Evolutionary conservation across 2,797 vertebrate genomes (phyloP).

Genomic region (Odontamblyopus rebecca): DNA sequence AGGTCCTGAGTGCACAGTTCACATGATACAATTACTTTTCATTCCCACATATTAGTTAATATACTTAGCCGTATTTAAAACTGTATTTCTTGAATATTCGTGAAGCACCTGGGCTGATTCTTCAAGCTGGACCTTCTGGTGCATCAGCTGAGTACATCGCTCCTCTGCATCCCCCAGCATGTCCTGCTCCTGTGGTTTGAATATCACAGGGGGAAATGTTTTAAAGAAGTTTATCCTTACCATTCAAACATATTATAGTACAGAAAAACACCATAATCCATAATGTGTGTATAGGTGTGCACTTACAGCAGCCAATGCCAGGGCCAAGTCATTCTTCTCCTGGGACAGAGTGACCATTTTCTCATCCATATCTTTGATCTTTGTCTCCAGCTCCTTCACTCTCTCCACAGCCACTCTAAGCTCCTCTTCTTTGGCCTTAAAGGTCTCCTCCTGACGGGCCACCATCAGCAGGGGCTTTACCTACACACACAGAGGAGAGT

Average conservation of each 20-base stretch:
- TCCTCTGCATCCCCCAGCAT: slow-evolving; percentile 72
- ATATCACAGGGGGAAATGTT: neutral
- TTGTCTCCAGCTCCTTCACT: slow-evolving; percentile 57
- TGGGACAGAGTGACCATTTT: slow-evolving; percentile 71
- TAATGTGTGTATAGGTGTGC: neutral
- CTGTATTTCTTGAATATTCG: neutral
- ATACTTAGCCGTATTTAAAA: neutral
- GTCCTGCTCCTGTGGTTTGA: slow-evolving; percentile 67
- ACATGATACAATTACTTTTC: neutral
- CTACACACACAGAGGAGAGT: slow-evolving; percentile 31
- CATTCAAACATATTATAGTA: neutral
- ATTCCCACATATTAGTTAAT: neutral
- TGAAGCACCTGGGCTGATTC: slow-evolving; percentile 60
- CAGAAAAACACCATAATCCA: neutral
- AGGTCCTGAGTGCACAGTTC: slow-evolving; percentile 35
- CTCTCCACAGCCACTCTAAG: slow-evolving; percentile 68
- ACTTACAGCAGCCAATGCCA: slow-evolving; percentile 67
- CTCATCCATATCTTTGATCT: slow-evolving; percentile 72
- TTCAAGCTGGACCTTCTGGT: slow-evolving; percentile 73
- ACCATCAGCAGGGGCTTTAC: slow-evolving; percentile 75
- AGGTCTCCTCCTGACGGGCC: slow-evolving; percentile 71
- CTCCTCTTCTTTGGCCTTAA: slow-evolving; percentile 74
- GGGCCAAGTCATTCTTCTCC: slow-evolving; percentile 74
- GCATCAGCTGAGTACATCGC: slow-evolving; percentile 69
- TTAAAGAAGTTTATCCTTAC: neutral